Evolutionary conservation across 2,888 invertebrate genomes (phyloP).

Genomic region (Hydriomena furcata): DNA sequence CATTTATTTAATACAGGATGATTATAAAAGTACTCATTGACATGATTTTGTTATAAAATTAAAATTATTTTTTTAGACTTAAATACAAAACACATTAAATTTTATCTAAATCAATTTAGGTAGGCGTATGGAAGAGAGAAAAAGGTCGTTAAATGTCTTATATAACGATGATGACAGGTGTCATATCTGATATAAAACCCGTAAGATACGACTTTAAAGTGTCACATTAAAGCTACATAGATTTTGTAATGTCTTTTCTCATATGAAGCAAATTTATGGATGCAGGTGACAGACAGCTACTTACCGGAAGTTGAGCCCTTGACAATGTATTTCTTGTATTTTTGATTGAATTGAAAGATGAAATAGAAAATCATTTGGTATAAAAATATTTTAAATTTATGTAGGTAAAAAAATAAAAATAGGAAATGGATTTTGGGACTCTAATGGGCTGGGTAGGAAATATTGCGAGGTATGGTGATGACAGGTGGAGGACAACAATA

Average conservation of each 20-base stretch:
- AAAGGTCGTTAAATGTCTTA: slow-evolving; percentile 21
- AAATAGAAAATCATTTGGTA: no score
- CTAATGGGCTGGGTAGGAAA: no score
- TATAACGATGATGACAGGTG: slow-evolving; percentile 26
- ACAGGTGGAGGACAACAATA: no score
- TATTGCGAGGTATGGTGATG: no score
- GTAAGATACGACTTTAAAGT: slow-evolving; percentile 24
- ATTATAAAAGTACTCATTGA: no score
- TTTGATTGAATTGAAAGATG: no score
- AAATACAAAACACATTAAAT: background rate
- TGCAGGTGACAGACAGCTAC: background rate
- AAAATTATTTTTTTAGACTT: no score
- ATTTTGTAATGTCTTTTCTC: slow-evolving; percentile 2
- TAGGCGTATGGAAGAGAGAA: slow-evolving; percentile 6
- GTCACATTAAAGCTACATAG: slow-evolving; percentile 4
- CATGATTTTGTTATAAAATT: no score
- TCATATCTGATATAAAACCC: slow-evolving; percentile 29
- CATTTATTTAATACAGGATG: no score
- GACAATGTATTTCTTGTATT: background rate
- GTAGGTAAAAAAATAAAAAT: no score
- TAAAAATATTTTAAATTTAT: no score
- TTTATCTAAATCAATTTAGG: slow-evolving; percentile 13
- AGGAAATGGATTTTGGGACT: no score
- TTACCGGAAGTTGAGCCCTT: background rate
- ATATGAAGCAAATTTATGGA: background rate